phyloP scores from a whole-genome alignment of 1,140 invertebrate species.

The Armadillidium nasatum region DNA sequence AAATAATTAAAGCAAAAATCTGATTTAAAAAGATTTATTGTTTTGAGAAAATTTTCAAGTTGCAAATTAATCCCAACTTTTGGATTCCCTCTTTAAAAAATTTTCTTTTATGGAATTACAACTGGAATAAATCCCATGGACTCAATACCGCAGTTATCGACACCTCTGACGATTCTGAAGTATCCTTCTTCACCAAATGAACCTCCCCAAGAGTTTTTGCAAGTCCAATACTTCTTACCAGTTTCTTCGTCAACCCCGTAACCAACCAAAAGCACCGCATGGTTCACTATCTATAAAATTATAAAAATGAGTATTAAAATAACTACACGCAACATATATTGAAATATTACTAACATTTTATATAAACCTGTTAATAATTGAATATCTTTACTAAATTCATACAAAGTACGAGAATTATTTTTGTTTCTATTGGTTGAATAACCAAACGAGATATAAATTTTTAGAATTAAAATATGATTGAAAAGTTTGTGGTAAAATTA shows the following conservation, averaged over 20 bases:
- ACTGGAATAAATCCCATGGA: no score
- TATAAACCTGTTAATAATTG: conserved; percentile 7
- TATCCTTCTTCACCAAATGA: conserved; percentile 56
- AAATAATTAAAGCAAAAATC: no score
- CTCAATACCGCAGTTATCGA: conserved; percentile 51
- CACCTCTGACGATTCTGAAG: conserved; percentile 53
- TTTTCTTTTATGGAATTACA: no score
- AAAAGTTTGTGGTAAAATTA: no score
- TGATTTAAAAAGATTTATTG: no score
- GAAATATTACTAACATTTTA: conserved; percentile 50
- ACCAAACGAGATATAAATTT: no score
- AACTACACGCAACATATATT: conserved; percentile 49
- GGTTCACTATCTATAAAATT: conserved; percentile 48
- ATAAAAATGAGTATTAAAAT: neutral
- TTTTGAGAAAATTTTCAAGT: no score
- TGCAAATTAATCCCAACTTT: no score
- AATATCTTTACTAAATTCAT: neutral
- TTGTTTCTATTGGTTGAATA: no score
- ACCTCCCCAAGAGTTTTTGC: conserved; percentile 56
- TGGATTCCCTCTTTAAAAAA: no score
- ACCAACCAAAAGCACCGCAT: conserved; percentile 55
- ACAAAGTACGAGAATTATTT: no score
- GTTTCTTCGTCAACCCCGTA: conserved; percentile 51
- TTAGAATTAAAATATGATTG: no score
- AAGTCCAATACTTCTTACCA: conserved; percentile 50